A percentile compares a stretch with the other conserved stretches of the same genome.
phyloP scores from a whole-genome alignment of 2,113 vertebrate species.

The Trochalopteron elliotii region DNA sequence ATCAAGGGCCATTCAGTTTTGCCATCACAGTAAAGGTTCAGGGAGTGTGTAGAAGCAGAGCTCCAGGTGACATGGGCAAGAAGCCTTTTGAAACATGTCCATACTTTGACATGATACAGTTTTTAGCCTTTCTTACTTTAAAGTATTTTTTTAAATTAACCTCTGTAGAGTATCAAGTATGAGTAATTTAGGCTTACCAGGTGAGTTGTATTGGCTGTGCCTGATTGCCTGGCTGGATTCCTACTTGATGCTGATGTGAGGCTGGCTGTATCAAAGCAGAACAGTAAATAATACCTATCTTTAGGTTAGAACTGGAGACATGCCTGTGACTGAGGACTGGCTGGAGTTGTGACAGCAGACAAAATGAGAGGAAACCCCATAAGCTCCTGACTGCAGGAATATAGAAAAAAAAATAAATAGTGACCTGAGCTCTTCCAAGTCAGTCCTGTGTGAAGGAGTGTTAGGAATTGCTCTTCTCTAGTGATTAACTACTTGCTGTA shows the following conservation, averaged over 20 bases:
- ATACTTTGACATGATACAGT: fast-evolving
- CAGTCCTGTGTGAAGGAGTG: neutral
- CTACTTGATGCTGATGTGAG: neutral
- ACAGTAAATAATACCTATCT: neutral
- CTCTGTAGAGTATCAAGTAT: neutral
- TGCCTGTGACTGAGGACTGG: neutral
- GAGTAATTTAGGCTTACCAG: neutral
- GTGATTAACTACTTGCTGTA: neutral
- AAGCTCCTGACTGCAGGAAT: neutral
- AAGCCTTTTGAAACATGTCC: neutral
- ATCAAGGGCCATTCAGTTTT: neutral
- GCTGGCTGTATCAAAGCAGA: neutral
- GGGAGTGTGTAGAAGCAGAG: neutral
- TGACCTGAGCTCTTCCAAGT: neutral
- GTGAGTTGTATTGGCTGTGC: neutral
- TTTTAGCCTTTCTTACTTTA: neutral
- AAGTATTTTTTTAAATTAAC: neutral
- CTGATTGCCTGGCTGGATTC: neutral
- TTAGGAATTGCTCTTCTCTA: neutral
- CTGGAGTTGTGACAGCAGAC: neutral
- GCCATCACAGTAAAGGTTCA: neutral
- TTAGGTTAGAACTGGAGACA: neutral
- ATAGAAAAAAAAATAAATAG: no score
- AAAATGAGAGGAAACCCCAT: neutral
- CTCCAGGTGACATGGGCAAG: neutral